Percentiles rank a stretch among this genome's conserved stretches.
Conservation (phyloP, 2,113 vertebrate species). For the Grammomys surdaster region DNA sequence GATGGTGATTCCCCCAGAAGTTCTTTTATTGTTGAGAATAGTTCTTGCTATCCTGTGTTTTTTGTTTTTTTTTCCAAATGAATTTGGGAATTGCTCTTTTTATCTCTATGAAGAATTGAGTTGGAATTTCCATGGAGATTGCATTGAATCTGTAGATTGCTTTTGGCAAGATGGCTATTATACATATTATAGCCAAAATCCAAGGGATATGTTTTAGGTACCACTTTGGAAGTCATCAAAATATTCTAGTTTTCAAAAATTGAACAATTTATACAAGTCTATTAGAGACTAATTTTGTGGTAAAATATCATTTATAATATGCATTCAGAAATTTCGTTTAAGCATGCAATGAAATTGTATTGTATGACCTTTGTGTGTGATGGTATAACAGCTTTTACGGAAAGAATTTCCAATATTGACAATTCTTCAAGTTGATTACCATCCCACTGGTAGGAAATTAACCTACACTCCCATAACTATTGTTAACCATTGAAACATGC, state of each 20-base stretch:
- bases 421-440: background rate
- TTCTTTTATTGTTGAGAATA: no score
- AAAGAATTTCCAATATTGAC: background rate
- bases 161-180: no score
- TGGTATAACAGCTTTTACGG: background rate
- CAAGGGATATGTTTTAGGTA: background rate
- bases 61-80: no score
- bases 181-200: background rate
- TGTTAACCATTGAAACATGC: background rate
- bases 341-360: background rate
- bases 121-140: no score
- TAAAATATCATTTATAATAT: conserved; percentile 22
- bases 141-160: no score
- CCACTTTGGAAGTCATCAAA: background rate
- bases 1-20: no score
- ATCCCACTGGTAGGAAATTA: background rate
- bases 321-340: background rate
- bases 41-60: no score
- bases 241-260: background rate
- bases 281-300: conserved; percentile 7
- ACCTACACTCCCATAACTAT: background rate
- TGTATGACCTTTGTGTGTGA: background rate
- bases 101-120: no score
- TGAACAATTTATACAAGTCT: conserved; percentile 14
- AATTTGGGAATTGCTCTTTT: no score